Evolutionary conservation across 2,797 vertebrate species (phyloP), one percentile per base, ranked within the genome.

Genomic region (Antennarius maculatus): DNA sequence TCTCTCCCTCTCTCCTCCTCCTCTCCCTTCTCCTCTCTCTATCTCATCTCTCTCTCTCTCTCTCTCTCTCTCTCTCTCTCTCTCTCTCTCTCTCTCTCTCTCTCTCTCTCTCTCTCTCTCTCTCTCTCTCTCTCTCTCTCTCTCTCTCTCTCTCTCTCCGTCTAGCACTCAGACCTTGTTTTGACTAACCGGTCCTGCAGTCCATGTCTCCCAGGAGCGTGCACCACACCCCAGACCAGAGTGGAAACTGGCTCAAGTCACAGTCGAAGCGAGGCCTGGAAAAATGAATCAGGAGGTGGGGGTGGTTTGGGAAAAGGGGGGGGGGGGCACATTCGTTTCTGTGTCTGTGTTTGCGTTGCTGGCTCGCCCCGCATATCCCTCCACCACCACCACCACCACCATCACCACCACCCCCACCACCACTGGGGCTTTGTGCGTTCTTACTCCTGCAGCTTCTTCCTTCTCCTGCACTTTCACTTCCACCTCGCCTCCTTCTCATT

Each of bases 211-310:
- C 88, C 86, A 91, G 91, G 90, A 93, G 88, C 72, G 11, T 64
- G 88, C 89, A 86, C 93, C 93, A 93, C 91, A 89, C 91, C 92
- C 92, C 86, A 90, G 92, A 92, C 86, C 85, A 81, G 90, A 92
- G 89, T 91, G 89, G 90, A 92, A 92, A 92, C 89, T 92, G 90
- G 90, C 90, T 91, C 77, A 74, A 83, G 83, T 89, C 85, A 6
- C 84, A 89, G 88, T 86, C 82, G 84, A 74, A 87, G 81, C 57
- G 28, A 89, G 83, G 88, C 82, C 86, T 89, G 90, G 89, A 89
- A 89, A 91, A 91, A 91, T 78, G 82, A 86, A 83, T 72, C 87
- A 49, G 61, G 31, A 34, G 61, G 61, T 15, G 5, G n/a, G 61
- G 10, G 45, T 43, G 51, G 49, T 34, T 34, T 5, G 31, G 2